Percentiles rank a stretch among this genome's conserved stretches.
These are phyloP conservation scores for Sipha flava DNA, from an alignment of 1,140 invertebrate genomes.

Conservation along the genomic window DNA sequence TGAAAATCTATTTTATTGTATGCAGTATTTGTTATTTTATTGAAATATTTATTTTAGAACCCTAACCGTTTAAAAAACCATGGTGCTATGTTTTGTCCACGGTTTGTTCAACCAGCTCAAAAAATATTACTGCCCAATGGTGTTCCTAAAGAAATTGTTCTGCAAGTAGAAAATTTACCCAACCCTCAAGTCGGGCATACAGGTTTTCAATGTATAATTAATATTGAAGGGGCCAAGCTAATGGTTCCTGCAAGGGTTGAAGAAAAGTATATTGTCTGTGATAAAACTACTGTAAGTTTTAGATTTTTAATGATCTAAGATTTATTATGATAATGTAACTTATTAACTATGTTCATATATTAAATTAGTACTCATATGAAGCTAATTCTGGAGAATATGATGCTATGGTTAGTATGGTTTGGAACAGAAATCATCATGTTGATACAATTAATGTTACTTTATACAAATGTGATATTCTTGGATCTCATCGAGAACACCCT, in stretches of 20 bases:
- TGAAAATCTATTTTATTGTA: not conserved
- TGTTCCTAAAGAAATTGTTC: slow-evolving; percentile 74
- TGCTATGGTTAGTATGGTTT: slow-evolving; percentile 79
- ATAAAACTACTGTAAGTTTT: slow-evolving; percentile 63
- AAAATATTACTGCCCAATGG: slow-evolving; percentile 76
- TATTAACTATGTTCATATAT: not conserved
- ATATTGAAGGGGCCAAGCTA: slow-evolving; percentile 83
- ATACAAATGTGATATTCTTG: slow-evolving; percentile 90
- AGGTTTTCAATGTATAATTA: slow-evolving; percentile 82
- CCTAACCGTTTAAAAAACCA: slow-evolving; percentile 61
- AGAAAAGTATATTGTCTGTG: slow-evolving; percentile 74
- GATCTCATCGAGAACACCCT: slow-evolving; percentile 79
- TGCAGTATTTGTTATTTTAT: not conserved
- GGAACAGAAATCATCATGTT: slow-evolving; percentile 87
- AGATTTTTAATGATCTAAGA: not conserved
- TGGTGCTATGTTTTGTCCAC: slow-evolving; percentile 68
- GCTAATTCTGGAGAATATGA: slow-evolving; percentile 74
- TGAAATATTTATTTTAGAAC: slow-evolving; percentile 50
- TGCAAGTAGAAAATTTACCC: slow-evolving; percentile 83
- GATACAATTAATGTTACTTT: slow-evolving; percentile 81
- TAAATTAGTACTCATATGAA: slow-evolving; percentile 73
- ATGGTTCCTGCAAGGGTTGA: slow-evolving; percentile 76
- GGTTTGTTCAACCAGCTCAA: slow-evolving; percentile 58
- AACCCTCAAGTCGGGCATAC: slow-evolving; percentile 75
- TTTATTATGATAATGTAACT: not conserved